Conservation (phyloP, 1,140 invertebrate genomes). For the Solenopsis fugax region DNA sequence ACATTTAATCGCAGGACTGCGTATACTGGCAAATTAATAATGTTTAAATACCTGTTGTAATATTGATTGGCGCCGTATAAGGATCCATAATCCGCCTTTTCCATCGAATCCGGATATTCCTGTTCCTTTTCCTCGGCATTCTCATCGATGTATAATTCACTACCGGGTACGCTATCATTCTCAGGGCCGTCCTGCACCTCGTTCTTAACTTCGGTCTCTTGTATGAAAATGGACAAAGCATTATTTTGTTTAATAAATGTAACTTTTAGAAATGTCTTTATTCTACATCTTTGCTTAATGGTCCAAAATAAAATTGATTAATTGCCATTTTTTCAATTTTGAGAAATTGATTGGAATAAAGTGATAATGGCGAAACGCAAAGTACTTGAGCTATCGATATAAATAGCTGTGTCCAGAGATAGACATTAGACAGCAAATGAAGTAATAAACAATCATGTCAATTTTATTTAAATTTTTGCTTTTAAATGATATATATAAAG, state of each 20-base stretch:
- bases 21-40: neutral
- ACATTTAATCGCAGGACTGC: neutral
- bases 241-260: conserved; percentile 7
- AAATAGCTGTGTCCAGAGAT: neutral
- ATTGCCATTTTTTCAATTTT: neutral
- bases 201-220: conserved; percentile 85
- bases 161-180: conserved; percentile 83
- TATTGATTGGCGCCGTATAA: conserved; percentile 88
- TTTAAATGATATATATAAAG: conserved; percentile 1
- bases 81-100: conserved; percentile 84
- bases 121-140: conserved; percentile 85
- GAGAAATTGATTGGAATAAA: neutral
- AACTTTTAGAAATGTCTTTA: neutral
- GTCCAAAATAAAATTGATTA: neutral
- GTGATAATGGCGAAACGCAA: neutral
- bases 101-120: conserved; percentile 85
- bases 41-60: conserved; percentile 88
- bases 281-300: neutral
- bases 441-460: neutral
- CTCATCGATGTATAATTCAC: conserved; percentile 85
- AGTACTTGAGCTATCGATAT: neutral
- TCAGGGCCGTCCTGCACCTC: conserved; percentile 85
- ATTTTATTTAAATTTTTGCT: neutral
- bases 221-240: conserved; percentile 41
- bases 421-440: neutral